Conservation (phyloP, 2,888 invertebrate species). For the Rotaria macrura region DNA sequence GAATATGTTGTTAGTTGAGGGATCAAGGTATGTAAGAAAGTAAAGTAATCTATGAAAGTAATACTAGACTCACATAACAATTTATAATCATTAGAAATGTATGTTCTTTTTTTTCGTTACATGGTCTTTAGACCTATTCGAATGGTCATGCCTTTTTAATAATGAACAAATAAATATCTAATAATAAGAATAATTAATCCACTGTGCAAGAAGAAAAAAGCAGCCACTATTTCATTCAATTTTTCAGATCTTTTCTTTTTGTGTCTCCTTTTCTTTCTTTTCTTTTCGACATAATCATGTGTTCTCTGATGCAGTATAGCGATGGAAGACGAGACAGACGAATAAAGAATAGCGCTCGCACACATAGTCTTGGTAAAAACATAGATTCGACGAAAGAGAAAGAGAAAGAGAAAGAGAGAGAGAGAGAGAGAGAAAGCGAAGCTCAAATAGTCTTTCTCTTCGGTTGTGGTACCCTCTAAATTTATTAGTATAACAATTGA, state of each 20-base stretch:
- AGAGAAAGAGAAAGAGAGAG: background rate
- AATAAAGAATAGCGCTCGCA: background rate
- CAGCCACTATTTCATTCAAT: background rate
- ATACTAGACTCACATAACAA: background rate
- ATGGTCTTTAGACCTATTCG: too few relatives aligned
- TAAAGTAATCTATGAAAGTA: background rate
- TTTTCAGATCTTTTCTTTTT: background rate
- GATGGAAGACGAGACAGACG: background rate
- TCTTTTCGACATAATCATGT: background rate
- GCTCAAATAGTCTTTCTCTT: background rate
- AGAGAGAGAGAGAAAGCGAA: background rate
- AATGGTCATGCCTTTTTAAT: too few relatives aligned
- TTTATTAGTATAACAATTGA: background rate
- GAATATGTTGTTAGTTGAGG: background rate
- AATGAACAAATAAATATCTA: too few relatives aligned
- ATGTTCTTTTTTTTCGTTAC: too few relatives aligned
- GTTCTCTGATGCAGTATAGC: background rate
- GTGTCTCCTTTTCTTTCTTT: background rate
- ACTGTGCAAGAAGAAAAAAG: background rate
- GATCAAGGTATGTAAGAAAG: background rate
- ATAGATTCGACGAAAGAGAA: background rate
- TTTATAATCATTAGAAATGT: too few relatives aligned
- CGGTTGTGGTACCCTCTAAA: background rate
- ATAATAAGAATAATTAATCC: too few relatives aligned
- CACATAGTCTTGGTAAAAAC: background rate